Base-by-base conservation (phyloP, 2,113 vertebrate species). In the Chascanopsetta lugubris region DNA sequence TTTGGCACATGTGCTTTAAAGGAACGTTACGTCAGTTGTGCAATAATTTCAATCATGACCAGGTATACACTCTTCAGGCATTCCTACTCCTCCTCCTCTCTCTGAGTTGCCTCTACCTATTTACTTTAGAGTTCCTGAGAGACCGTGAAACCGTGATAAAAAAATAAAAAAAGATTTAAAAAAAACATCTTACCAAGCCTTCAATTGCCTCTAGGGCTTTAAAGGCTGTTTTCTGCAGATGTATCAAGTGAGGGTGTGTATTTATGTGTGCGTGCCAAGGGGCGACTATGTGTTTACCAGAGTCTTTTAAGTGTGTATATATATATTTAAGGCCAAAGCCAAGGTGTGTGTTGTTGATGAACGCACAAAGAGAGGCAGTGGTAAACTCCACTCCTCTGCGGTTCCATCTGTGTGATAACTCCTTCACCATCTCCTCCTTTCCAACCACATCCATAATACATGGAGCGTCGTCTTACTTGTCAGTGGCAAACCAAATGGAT, bases 371-470 rank as follows among this genome's bases (percentile, higher is more conserved):
- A 64, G 46, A 34, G 45, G 53, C 34, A 3, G 12, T 5, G 13
- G 12, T 17, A 38, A 38, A 5, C 48, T 4, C 46, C 1, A 8
- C 38, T 69, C 36, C 18, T 57, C 59, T 32, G 21, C 2, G 2
- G 32, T 53, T 66, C 59, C 36, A 65, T 74, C 65, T 72, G 61
- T 25, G 47, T 46, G 71, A 76, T 69, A 68, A 75, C 64, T 69
- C 49, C 56, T 60, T 72, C 13, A 30, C 51, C 62, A 50, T 42
- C 50, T 42, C 51, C 47, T 56, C 21, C 59, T 55, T 43, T 67
- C 36, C 49, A n/a, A 53, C 10, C 69, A 84, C 79, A 82, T 85
- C 57, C 67, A 85, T 87, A 81, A 82, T 56, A 69, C 80, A 85
- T 77, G 66, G 5, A 17, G 6, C 2, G 0, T 3, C 8, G 47